phyloP scores from a whole-genome alignment of 2,888 invertebrate genomes.

The Volucella zonaria region DNA sequence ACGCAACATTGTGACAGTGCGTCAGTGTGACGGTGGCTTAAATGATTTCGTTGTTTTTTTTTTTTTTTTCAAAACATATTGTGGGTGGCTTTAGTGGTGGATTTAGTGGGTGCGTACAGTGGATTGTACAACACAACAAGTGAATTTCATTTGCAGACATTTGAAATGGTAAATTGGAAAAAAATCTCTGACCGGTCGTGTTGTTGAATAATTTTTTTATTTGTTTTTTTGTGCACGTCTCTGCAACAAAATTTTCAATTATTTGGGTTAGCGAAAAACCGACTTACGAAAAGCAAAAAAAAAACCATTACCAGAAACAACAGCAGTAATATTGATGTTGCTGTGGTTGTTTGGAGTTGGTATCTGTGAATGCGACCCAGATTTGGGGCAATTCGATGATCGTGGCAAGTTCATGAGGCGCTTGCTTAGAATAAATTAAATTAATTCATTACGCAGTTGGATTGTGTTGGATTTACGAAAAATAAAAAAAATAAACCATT shows the following conservation, averaged over 20 bases:
- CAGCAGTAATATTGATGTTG: neutral
- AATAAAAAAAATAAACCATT: neutral
- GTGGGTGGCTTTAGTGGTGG: conserved; percentile 35
- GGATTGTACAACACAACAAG: conserved; percentile 64
- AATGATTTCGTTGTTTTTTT: no score
- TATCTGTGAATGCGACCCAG: conserved; percentile 49
- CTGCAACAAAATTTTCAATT: conserved; percentile 60
- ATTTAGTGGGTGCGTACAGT: conserved; percentile 51
- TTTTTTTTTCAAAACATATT: conserved; percentile 56
- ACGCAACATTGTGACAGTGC: neutral
- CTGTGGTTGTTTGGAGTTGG: conserved; percentile 6
- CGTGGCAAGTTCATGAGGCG: conserved; percentile 67
- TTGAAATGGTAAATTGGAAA: conserved; percentile 70
- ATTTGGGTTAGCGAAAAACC: conserved; percentile 62
- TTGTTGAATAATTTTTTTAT: conserved; percentile 52
- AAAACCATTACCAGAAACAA: neutral
- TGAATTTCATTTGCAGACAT: conserved; percentile 72
- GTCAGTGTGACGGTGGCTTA: no score
- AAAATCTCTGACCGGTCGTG: conserved; percentile 39
- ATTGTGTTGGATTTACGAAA: neutral
- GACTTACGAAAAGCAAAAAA: conserved; percentile 33
- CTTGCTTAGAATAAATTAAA: conserved; percentile 66
- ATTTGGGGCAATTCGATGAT: conserved; percentile 66
- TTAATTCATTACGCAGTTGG: conserved; percentile 11
- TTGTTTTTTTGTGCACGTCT: neutral